These are phyloP conservation scores for Gryllus bimaculatus DNA, from an alignment of 1,140 invertebrate species.

Conservation along the genomic window DNA sequence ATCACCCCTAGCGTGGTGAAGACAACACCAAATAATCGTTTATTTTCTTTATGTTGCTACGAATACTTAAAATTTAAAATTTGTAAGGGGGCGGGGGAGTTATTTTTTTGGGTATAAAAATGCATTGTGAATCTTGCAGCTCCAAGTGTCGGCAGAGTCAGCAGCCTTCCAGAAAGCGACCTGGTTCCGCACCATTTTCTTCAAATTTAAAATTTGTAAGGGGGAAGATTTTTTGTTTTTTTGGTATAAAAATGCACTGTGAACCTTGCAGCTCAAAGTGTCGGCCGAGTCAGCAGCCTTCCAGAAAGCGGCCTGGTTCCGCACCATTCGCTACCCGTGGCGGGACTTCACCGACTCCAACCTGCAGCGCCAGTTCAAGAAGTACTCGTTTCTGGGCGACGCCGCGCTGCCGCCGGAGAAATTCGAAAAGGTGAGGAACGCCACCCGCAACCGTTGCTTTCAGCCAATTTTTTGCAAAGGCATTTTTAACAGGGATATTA, in stretches of 20 bases:
- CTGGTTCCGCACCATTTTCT: constrained; percentile 33
- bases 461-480: no score
- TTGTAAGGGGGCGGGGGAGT: no score
- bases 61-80: no score
- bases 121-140: constrained; percentile 21
- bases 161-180: constrained; percentile 34
- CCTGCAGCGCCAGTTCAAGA: constrained; percentile 53
- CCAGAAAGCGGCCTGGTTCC: constrained; percentile 41
- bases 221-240: no score
- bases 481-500: no score
- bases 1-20: no score
- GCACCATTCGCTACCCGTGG: constrained; percentile 54
- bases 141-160: constrained; percentile 24
- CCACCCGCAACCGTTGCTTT: no score
- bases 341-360: constrained; percentile 47
- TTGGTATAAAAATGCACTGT: no score
- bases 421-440: constrained; percentile 30
- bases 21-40: no score
- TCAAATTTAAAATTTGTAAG: no score
- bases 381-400: constrained; percentile 53
- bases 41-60: no score
- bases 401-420: constrained; percentile 57
- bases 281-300: constrained; percentile 32
- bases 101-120: no score
- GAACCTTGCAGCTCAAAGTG: constrained; percentile 24